Base-by-base conservation (phyloP, 2,888 invertebrate genomes). In the Tenthredo distinguenda region DNA sequence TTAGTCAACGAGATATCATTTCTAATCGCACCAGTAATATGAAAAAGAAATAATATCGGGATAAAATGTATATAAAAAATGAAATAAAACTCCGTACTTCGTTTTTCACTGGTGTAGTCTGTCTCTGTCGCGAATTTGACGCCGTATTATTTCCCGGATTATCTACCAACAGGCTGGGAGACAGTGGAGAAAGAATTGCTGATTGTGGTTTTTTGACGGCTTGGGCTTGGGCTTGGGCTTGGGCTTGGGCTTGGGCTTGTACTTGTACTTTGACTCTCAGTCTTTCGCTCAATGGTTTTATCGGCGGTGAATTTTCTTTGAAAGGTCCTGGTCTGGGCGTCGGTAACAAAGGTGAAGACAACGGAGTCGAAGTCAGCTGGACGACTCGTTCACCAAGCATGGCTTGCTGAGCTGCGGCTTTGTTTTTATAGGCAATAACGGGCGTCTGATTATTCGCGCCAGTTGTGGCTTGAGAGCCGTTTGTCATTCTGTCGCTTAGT, bases 261-360 rank as follows among this genome's bases (percentile, higher is more conserved):
- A 9, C 43, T 43, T 71, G 55, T 10, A 84, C 84, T 21, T 83
- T 84, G 18, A 84, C 50, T 12, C 12, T 68, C n/a, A 87, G 83
- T 77, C 86, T 43, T 40, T 87, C 86, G 26, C 84, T 86, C 21
- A 77, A n/a, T 18, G 77, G n/a, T 31, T 34, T 55, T 2, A 74
- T n/a, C 18, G n/a, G 43, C 26, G 43, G 3, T 43, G 68, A 68
- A 68, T 68, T 68, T 26, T 68, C 68, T 31, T 34, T 68, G 15
- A 34, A 34, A 6, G 34, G 31, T 34, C 68, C 68, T 3, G 34
- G 68, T 18, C 18, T 68, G 0, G 68, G 68, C 18, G 68, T 34
- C 18, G 68, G 12, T 34, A 34, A 21, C 7, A 18, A 6, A 34
- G 81, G 37, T 3, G 62, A 18, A 62, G 21, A 31, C 0, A 40